Conservation (phyloP, 1,140 invertebrate species). For the Galendromus occidentalis region DNA sequence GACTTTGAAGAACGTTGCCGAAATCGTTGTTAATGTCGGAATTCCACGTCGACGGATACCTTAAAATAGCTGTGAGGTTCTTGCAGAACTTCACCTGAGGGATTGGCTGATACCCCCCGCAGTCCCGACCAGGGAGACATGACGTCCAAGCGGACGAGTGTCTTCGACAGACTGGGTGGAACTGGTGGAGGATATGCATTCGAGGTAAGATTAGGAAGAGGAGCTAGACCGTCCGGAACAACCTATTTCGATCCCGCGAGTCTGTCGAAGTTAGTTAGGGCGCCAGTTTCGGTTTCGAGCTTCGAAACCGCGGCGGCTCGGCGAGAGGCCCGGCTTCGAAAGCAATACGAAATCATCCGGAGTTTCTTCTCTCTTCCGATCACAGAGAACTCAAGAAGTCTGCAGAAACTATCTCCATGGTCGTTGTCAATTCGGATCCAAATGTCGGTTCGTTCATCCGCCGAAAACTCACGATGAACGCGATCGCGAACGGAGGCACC, state of each 20-base stretch:
- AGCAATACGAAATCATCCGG: too few species aligned
- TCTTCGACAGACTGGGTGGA: slow-evolving; percentile 10
- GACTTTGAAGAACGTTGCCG: background rate
- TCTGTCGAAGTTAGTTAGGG: too few species aligned
- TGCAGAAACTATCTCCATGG: background rate
- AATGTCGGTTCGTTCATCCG: background rate
- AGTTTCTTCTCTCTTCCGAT: too few species aligned
- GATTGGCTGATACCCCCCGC: background rate
- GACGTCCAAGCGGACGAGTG: background rate
- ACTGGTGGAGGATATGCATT: background rate
- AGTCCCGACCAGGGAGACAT: slow-evolving; percentile 6
- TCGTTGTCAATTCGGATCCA: background rate
- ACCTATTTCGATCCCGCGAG: too few species aligned
- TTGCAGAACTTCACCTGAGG: too few species aligned
- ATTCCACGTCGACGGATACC: background rate
- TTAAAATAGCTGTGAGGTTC: background rate
- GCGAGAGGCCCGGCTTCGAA: too few species aligned
- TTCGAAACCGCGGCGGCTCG: too few species aligned
- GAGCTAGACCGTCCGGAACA: too few species aligned
- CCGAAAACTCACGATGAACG: background rate
- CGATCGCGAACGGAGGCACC: too few species aligned
- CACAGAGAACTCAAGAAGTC: background rate
- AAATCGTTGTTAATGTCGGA: background rate
- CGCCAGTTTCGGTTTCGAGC: too few species aligned
- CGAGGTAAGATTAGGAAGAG: background rate